Conservation (phyloP, 2,797 vertebrate species). For the Lutjanus campechanus region DNA sequence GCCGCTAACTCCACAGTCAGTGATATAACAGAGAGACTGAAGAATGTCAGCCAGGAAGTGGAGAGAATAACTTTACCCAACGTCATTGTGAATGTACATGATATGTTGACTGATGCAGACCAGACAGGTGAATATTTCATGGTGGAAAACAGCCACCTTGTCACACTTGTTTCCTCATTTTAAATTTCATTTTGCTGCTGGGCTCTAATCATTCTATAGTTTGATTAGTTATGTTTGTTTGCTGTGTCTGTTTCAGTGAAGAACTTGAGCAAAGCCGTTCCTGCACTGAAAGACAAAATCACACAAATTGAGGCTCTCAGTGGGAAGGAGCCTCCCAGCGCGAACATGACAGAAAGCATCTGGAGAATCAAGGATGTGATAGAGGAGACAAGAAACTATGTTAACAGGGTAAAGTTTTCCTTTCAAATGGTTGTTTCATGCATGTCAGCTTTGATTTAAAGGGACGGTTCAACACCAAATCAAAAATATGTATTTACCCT, state of each 20-base stretch:
- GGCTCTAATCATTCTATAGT: neutral
- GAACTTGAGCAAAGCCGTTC: constrained; percentile 72
- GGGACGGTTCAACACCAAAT: no score
- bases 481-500: no score
- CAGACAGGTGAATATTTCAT: constrained; percentile 80
- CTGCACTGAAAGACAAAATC: constrained; percentile 84
- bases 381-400: constrained; percentile 89
- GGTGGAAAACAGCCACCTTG: neutral
- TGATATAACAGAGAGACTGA: constrained; percentile 78
- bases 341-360: constrained; percentile 89
- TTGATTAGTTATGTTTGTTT: neutral
- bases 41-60: constrained; percentile 84
- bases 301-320: constrained; percentile 80
- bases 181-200: neutral
- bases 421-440: neutral
- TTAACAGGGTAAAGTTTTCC: constrained; percentile 85
- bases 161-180: accelerated
- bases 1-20: constrained; percentile 75
- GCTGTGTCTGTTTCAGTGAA: constrained; percentile 55
- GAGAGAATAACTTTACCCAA: constrained; percentile 73
- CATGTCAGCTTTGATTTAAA: neutral
- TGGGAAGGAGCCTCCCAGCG: constrained; percentile 73
- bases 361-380: constrained; percentile 91
- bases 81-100: constrained; percentile 66
- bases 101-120: constrained; percentile 83